Conservation (phyloP, 2,888 invertebrate species). For the Tenthredo scrophulariae region DNA sequence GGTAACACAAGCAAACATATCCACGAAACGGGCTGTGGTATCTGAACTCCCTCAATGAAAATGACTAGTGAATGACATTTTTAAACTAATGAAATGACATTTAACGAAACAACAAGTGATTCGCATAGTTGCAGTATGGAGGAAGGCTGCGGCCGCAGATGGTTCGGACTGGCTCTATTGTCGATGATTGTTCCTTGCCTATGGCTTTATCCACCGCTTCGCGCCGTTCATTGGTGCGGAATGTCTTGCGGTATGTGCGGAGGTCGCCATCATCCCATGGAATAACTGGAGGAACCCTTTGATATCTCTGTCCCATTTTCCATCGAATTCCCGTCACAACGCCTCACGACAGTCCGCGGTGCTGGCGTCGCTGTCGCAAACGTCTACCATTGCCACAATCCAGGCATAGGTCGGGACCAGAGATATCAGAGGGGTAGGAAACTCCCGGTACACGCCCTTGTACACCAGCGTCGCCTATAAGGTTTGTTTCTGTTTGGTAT, state of each 20-base stretch:
- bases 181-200: slow-evolving; percentile 95
- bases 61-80: neutral
- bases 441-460: slow-evolving; percentile 75
- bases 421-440: slow-evolving; percentile 77
- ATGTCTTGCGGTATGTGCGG: slow-evolving; percentile 91
- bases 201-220: slow-evolving; percentile 95
- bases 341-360: slow-evolving; percentile 55
- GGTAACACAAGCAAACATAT: neutral
- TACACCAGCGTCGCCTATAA: slow-evolving; percentile 75
- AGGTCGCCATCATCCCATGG: slow-evolving; percentile 84
- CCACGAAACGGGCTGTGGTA: neutral
- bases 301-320: slow-evolving; percentile 75
- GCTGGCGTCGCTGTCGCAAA: slow-evolving; percentile 69
- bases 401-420: slow-evolving; percentile 74
- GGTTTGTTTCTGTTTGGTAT: slow-evolving; percentile 34
- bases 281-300: slow-evolving; percentile 77
- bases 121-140: slow-evolving; percentile 78
- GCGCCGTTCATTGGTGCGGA: slow-evolving; percentile 91
- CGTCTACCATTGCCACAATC: slow-evolving; percentile 75
- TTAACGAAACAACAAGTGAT: slow-evolving; percentile 24
- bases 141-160: slow-evolving; percentile 87
- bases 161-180: slow-evolving; percentile 92
- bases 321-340: slow-evolving; percentile 62
- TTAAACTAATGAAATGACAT: neutral
- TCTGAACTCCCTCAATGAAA: neutral